Evolutionary conservation across 2,888 invertebrate genomes (phyloP), one percentile per base, ranked within the genome.

Genomic region (Drosophila ustulata): DNA sequence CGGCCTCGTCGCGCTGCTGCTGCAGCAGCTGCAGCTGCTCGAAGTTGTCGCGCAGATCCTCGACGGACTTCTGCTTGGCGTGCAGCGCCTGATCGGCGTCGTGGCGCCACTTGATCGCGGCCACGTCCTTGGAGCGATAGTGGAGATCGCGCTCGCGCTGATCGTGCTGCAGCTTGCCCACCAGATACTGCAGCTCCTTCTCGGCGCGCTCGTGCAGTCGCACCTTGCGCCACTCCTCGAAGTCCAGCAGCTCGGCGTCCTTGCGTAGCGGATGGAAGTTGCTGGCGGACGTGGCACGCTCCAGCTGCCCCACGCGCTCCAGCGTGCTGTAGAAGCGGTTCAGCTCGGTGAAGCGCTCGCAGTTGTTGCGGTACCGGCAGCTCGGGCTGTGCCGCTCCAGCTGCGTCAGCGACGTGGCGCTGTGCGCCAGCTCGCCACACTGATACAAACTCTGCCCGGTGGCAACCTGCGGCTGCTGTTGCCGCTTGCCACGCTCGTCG

Each of bases 21-120:
- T 92, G 93, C 78, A 94, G 93, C 11, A 93, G 93, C 52, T 94
- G 93, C 64, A 95, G 92, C 87, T 94, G 95, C 87, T 95, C 95
- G 83, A 97, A 96, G 84, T 95, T 95, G 71, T 96, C 95, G 82
- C 95, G 95, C 8, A 98, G 94, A 92, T 98, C 96, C 91, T 97
- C 96, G 0, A 98, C 97, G 0, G 98, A 97, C 89, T 96, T 96
- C 90, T 97, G 97, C 91, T 96, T 97, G 41, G 95, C 94, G 83
- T 96, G 94, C 39, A 98, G 92, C 0, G 97, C 96, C 74, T 95
- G 93, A 88, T 97, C 97, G 28, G 93, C 93, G 61, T 95, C 95
- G 34, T 94, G 94, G 71, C 94, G 95, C 98, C 98, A 98, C 71
- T 95, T 94, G 49, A 95, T 94, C 51, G 95, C 95, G 62, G 95